Evolutionary conservation across 1,140 invertebrate species (phyloP).

Genomic region (Atta texana): DNA sequence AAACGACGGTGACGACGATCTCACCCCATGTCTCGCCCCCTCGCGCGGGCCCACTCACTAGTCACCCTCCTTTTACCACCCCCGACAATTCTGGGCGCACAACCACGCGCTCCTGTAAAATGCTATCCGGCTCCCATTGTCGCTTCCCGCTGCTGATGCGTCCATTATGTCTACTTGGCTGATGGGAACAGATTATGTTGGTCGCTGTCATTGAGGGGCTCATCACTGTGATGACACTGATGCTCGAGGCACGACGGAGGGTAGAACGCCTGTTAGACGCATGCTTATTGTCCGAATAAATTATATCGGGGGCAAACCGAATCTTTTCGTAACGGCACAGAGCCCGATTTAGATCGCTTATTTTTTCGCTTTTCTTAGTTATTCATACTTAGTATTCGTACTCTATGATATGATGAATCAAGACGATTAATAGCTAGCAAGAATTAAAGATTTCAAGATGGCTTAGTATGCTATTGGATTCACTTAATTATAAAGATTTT

Average conservation of each 20-base stretch:
- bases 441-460: not conserved
- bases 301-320: slow-evolving; percentile 72
- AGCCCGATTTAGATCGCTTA: slow-evolving; percentile 30
- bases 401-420: not conserved
- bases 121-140: slow-evolving; percentile 79
- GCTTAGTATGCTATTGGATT: no score
- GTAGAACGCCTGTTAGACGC: slow-evolving; percentile 49
- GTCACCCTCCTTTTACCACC: slow-evolving; percentile 37
- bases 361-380: not conserved
- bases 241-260: slow-evolving; percentile 68
- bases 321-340: slow-evolving; percentile 35
- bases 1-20: slow-evolving; percentile 32
- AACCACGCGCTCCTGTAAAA: slow-evolving; percentile 79
- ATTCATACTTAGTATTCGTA: not conserved
- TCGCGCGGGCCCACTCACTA: slow-evolving; percentile 45
- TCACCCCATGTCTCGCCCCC: slow-evolving; percentile 39
- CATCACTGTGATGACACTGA: slow-evolving; percentile 84
- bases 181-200: slow-evolving; percentile 86
- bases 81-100: slow-evolving; percentile 34
- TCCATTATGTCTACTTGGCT: slow-evolving; percentile 83
- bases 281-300: slow-evolving; percentile 80
- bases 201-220: slow-evolving; percentile 85
- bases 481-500: no score
- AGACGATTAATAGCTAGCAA: not conserved
- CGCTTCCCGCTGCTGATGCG: slow-evolving; percentile 81